Evolutionary conservation across 2,888 invertebrate genomes (phyloP).

Genomic region (Trichopoda pennipes): DNA sequence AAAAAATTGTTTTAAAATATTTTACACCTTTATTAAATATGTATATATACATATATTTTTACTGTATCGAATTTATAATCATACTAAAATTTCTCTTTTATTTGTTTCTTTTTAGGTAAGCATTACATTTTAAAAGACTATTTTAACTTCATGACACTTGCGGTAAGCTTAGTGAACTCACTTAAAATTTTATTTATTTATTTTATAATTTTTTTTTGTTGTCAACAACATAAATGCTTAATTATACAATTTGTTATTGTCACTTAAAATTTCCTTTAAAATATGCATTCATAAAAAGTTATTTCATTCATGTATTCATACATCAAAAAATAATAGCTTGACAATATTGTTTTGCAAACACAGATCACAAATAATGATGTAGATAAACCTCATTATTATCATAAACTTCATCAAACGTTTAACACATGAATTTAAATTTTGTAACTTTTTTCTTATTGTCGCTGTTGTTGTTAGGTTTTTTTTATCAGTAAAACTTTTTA

Average conservation of each 20-base stretch:
- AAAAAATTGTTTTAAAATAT: too few species aligned
- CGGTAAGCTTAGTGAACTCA: conserved; percentile 64
- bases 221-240: conserved; percentile 39
- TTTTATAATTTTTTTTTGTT: neutral
- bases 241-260: conserved; percentile 59
- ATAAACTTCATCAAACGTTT: conserved; percentile 42
- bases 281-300: neutral
- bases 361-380: conserved; percentile 27
- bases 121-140: neutral
- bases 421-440: conserved; percentile 17
- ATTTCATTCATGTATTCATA: neutral
- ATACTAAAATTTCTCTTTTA: conserved; percentile 46
- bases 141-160: conserved; percentile 36
- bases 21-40: too few species aligned
- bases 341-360: conserved; percentile 51
- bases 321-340: conserved; percentile 44
- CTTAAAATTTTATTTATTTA: conserved; percentile 19
- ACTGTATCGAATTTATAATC: neutral
- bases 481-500: conserved; percentile 49
- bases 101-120: conserved; percentile 63
- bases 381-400: conserved; percentile 51
- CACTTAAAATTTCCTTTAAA: conserved; percentile 43
- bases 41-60: too few species aligned
- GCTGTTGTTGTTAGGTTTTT: conserved; percentile 3
- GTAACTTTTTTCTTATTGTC: conserved; percentile 4